Percentiles rank a stretch among this genome's conserved stretches.
phyloP scores from a whole-genome alignment of 2,797 vertebrate genomes.

The Notoglanidium macrostoma region DNA sequence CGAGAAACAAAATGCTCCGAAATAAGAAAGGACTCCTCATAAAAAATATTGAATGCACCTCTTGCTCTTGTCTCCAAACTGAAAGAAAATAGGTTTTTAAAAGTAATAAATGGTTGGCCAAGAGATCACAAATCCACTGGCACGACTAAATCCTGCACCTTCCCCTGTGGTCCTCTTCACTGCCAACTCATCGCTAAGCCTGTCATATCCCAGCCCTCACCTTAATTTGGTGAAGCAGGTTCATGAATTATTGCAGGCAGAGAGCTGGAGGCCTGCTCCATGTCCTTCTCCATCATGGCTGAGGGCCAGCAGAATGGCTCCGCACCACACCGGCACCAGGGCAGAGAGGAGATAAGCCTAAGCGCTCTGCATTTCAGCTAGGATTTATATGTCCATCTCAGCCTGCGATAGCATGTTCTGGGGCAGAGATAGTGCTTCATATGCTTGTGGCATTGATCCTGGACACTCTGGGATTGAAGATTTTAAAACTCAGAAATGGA shows the following conservation, averaged over 20 bases:
- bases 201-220: slow-evolving; percentile 32
- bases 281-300: slow-evolving; percentile 28
- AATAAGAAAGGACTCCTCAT: slow-evolving; percentile 19
- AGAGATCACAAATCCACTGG: slow-evolving; percentile 25
- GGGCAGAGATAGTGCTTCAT: background rate
- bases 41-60: background rate
- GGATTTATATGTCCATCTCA: slow-evolving; percentile 35
- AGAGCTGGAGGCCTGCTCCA: slow-evolving; percentile 28
- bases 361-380: slow-evolving; percentile 30
- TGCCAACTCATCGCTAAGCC: slow-evolving; percentile 38
- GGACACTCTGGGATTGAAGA: background rate
- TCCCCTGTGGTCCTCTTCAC: slow-evolving; percentile 21
- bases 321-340: slow-evolving; percentile 34
- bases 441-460: background rate
- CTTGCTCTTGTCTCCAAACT: background rate
- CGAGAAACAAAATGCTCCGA: slow-evolving; percentile 30
- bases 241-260: slow-evolving; percentile 51
- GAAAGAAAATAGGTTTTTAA: slow-evolving; percentile 31
- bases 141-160: slow-evolving; percentile 5
- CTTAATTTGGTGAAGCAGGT: slow-evolving; percentile 42
- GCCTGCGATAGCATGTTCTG: slow-evolving; percentile 1
- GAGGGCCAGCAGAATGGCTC: slow-evolving; percentile 33
- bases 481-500: background rate
- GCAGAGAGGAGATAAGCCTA: slow-evolving; percentile 18
- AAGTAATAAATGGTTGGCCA: slow-evolving; percentile 27